These are phyloP conservation scores for Alloplasta piceator DNA, from an alignment of 2,888 invertebrate species.

Conservation along the genomic window DNA sequence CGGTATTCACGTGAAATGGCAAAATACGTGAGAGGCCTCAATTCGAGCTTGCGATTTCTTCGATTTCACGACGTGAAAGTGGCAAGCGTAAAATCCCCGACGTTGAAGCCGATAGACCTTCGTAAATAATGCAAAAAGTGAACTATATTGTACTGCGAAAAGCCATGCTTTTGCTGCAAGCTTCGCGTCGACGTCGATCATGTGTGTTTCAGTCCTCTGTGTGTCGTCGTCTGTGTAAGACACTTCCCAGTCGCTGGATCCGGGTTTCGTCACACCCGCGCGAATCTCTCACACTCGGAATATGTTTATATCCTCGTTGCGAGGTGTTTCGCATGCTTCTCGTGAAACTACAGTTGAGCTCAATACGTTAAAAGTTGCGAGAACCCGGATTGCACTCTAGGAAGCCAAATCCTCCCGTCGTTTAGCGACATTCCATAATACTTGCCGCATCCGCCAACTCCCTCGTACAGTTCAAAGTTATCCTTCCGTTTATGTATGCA, in stretches of 20 bases:
- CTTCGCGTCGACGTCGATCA: not conserved
- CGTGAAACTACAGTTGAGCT: conserved; percentile 37
- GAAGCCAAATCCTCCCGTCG: conserved; percentile 20
- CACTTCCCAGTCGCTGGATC: too few relatives aligned
- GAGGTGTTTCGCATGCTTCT: conserved; percentile 8
- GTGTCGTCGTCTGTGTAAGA: too few relatives aligned
- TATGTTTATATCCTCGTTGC: not conserved
- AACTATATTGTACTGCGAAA: not conserved
- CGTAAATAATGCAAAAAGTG: conserved; percentile 37
- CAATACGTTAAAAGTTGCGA: conserved; percentile 39
- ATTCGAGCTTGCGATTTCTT: conserved; percentile 15
- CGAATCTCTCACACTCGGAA: not conserved
- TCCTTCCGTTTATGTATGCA: conserved; percentile 8
- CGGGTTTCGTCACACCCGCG: not conserved
- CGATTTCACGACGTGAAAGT: conserved; percentile 3
- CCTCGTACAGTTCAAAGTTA: conserved; percentile 5
- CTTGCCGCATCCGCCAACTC: not conserved
- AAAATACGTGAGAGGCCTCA: conserved; percentile 4
- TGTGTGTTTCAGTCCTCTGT: not conserved
- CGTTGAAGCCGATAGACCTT: conserved; percentile 23
- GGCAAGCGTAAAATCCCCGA: conserved; percentile 16
- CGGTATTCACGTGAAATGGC: conserved; percentile 16
- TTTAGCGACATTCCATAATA: conserved; percentile 56
- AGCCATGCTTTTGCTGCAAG: conserved; percentile 14
- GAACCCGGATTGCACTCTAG: conserved; percentile 15